These are phyloP conservation scores for Polypedilum pembai DNA, from an alignment of 1,140 invertebrate species.

Conservation along the genomic window DNA sequence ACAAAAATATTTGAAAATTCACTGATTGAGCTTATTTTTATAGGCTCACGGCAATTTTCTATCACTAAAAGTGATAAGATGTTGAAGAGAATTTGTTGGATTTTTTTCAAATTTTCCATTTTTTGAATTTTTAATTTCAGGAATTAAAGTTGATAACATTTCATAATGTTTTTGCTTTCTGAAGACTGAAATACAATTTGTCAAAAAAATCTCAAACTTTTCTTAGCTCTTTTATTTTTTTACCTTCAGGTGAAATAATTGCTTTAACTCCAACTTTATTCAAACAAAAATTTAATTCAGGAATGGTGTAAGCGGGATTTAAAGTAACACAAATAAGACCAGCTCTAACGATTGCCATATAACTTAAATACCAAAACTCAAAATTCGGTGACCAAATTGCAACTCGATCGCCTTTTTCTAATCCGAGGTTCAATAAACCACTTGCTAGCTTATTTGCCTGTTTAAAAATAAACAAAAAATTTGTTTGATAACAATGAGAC, in stretches of 20 bases:
- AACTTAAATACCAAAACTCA: slow-evolving; percentile 70
- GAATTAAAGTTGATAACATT: slow-evolving; percentile 50
- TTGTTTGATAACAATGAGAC: not conserved
- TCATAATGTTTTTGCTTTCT: slow-evolving; percentile 65
- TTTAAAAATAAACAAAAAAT: slow-evolving; percentile 30
- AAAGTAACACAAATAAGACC: slow-evolving; percentile 76
- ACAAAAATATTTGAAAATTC: not conserved
- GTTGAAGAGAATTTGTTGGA: slow-evolving; percentile 46
- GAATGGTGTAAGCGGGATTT: slow-evolving; percentile 72
- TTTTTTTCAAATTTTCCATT: slow-evolving; percentile 41
- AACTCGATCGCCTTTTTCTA: slow-evolving; percentile 72
- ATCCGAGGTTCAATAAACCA: slow-evolving; percentile 67
- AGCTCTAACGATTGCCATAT: slow-evolving; percentile 68
- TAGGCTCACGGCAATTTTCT: slow-evolving; percentile 41
- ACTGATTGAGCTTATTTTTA: not conserved
- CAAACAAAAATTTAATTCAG: slow-evolving; percentile 72
- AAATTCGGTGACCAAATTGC: slow-evolving; percentile 86
- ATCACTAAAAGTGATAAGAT: slow-evolving; percentile 49
- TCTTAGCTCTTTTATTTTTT: no score
- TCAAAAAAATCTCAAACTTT: no score
- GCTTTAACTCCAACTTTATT: slow-evolving; percentile 69
- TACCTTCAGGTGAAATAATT: slow-evolving; percentile 54
- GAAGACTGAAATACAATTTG: slow-evolving; percentile 39
- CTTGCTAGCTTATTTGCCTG: slow-evolving; percentile 72
- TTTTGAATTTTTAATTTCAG: slow-evolving; percentile 45